These are phyloP conservation scores for Digitonthophagus gazella DNA, from an alignment of 2,888 invertebrate genomes.

Conservation along the genomic window DNA sequence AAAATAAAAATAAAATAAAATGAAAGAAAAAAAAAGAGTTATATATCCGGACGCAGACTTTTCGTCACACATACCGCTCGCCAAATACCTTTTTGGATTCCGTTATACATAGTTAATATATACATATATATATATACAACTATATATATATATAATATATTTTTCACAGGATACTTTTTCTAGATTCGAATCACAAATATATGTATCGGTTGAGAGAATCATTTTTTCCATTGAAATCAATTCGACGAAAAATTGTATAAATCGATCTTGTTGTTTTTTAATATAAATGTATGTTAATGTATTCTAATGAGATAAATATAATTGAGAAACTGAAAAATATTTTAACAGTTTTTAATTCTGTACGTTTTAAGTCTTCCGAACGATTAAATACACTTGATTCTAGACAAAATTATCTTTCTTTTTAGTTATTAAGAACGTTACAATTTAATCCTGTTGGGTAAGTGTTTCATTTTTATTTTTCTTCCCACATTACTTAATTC, in stretches of 20 bases:
- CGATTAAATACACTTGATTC: constrained; percentile 10
- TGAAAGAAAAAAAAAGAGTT: constrained; percentile 13
- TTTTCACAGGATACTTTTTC: constrained; percentile 45
- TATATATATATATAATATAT: constrained; percentile 36
- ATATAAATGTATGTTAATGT: constrained; percentile 50
- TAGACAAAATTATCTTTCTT: constrained; percentile 2
- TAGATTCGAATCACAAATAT: constrained; percentile 44
- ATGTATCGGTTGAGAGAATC: constrained; percentile 41
- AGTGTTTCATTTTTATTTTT: no score
- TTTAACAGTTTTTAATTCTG: constrained; percentile 24
- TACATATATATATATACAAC: constrained; percentile 33
- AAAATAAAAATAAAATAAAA: constrained; percentile 27
- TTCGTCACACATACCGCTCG: constrained; percentile 37
- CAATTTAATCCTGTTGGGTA: no score
- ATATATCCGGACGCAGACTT: constrained; percentile 10
- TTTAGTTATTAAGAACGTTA: not conserved
- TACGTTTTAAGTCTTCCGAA: constrained; percentile 25
- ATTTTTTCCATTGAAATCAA: constrained; percentile 29
- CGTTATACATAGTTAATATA: constrained; percentile 41
- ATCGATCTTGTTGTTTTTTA: constrained; percentile 50
- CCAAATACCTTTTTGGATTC: constrained; percentile 39
- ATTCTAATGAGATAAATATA: constrained; percentile 49
- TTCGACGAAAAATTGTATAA: constrained; percentile 45
- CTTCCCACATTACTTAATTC: no score
- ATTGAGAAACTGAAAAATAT: constrained; percentile 43